Evolutionary conservation across 2,888 invertebrate species (phyloP).

Genomic region (Peribatodes rhomboidaria): DNA sequence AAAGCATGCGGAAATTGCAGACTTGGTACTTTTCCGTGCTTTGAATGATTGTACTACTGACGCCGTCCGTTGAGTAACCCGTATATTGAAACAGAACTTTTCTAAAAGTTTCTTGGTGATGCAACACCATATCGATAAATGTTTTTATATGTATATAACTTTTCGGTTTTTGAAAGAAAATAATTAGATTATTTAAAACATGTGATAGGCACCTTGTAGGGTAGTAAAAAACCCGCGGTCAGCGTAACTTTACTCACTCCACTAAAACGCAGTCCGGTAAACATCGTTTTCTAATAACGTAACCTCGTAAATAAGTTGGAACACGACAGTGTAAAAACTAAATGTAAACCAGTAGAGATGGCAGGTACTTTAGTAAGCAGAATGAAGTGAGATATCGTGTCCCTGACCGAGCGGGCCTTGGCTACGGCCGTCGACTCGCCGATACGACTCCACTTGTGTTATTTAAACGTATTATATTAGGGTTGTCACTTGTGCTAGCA

Average conservation of each 20-base stretch:
- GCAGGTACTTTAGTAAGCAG: conserved; percentile 21
- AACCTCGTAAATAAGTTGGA: conserved; percentile 1
- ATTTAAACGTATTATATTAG: conserved; percentile 40
- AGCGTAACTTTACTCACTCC: too few species aligned
- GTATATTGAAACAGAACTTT: too few species aligned
- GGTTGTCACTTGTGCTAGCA: conserved; percentile 19
- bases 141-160: too few species aligned
- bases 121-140: too few species aligned
- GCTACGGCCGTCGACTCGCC: conserved; percentile 75
- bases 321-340: not conserved
- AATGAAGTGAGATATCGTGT: conserved; percentile 75
- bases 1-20: conserved; percentile 19
- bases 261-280: not conserved
- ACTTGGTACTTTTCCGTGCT: not conserved
- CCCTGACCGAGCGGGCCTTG: conserved; percentile 83
- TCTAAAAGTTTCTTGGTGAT: too few species aligned
- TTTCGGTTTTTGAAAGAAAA: too few species aligned
- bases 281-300: not conserved
- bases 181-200: too few species aligned
- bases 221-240: too few species aligned
- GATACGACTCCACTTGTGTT: conserved; percentile 50
- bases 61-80: too few species aligned
- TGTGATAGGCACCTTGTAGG: too few species aligned
- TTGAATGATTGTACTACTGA: not conserved
- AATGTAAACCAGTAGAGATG: conserved; percentile 18